A percentile compares a stretch with the other conserved stretches of the same genome.
These are phyloP conservation scores for Pseudomyrmex pallidus DNA, from an alignment of 1,140 invertebrate genomes.

Conservation along the genomic window DNA sequence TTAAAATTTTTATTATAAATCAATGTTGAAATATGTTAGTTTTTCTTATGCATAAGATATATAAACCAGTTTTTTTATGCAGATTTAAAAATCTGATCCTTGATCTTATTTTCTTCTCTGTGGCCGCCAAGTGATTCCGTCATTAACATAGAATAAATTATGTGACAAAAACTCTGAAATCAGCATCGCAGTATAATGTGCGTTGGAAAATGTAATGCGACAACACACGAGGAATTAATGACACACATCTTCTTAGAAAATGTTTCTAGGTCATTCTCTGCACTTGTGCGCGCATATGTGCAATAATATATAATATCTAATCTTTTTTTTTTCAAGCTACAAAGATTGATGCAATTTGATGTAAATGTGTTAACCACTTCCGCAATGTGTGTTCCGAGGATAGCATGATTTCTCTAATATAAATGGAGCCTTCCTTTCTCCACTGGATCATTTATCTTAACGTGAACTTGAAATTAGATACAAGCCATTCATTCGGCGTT, in stretches of 20 bases:
- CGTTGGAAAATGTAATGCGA: no score
- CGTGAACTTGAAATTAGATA: slow-evolving; percentile 39
- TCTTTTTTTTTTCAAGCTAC: background rate
- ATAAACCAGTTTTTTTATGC: background rate
- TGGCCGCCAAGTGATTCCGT: background rate
- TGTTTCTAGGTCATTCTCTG: no score
- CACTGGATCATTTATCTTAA: background rate
- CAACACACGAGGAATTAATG: no score
- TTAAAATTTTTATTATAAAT: background rate
- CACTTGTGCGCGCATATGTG: background rate
- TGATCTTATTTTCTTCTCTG: slow-evolving; percentile 8
- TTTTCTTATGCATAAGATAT: background rate
- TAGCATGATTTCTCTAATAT: slow-evolving; percentile 40
- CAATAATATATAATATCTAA: slow-evolving; percentile 9
- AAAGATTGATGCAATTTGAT: slow-evolving; percentile 48
- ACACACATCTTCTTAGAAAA: no score
- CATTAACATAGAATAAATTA: background rate
- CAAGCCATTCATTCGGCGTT: background rate
- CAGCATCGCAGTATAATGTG: no score
- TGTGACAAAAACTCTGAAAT: background rate
- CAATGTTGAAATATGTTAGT: background rate
- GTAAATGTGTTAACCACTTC: slow-evolving; percentile 56
- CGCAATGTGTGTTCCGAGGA: slow-evolving; percentile 6
- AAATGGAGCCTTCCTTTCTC: background rate
- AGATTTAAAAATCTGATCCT: background rate